phyloP scores from a whole-genome alignment of 2,113 vertebrate genomes.

The Piprites chloris region DNA sequence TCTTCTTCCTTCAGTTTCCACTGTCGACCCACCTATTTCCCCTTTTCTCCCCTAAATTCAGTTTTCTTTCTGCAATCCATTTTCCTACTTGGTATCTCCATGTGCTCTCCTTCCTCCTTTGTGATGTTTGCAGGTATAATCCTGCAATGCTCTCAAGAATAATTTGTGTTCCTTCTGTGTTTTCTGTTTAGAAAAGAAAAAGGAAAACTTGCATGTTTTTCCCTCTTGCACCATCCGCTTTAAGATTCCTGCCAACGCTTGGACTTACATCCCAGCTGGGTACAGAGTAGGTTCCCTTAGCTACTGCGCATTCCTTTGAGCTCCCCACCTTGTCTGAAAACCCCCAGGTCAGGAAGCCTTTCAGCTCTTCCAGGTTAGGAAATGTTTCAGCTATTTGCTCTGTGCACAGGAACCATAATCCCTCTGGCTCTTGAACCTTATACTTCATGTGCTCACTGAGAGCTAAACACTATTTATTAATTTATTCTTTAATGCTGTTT shows the following conservation, averaged over 20 bases:
- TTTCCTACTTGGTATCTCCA: not conserved
- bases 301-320: not conserved
- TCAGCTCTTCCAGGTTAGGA: not conserved
- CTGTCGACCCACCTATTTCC: not conserved
- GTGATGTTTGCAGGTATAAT: not conserved
- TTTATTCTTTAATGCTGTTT: not conserved
- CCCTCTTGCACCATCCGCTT: accelerated
- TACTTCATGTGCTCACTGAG: not conserved
- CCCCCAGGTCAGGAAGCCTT: not conserved
- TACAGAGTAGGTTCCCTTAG: not conserved
- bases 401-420: not conserved
- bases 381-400: not conserved
- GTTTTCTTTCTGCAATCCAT: not conserved
- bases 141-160: not conserved
- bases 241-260: not conserved
- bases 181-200: not conserved
- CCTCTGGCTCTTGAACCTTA: not conserved
- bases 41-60: not conserved
- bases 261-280: not conserved
- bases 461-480: not conserved
- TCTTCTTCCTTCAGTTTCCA: not conserved
- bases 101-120: not conserved
- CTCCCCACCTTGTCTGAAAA: not conserved
- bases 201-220: not conserved
- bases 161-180: not conserved